Base-by-base conservation (phyloP, 2,888 invertebrate genomes). In the Neuroscelio doddi region DNA sequence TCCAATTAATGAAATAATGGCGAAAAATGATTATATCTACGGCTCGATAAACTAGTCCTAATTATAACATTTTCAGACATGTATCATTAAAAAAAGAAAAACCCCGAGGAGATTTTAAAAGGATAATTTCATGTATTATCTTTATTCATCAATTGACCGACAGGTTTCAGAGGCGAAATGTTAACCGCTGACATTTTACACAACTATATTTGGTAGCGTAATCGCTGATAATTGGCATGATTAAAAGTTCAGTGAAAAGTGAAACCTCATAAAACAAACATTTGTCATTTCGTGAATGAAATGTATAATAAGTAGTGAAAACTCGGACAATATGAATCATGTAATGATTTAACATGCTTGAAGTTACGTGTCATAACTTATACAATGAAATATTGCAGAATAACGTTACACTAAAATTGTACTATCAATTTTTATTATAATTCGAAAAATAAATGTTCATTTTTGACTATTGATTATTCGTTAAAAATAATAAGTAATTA, bases 161-260 rank as follows among this genome's bases (percentile, higher is more conserved):
- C 50, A 36, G 46, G 49, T 59, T 65, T 55, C 42, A 52, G 41
- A 26, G 29, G 32, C 29, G 49, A 59, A 65, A 65, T 65, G 64
- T 56, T 65, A 59, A 65, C 64, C 51, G 42, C 64, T 65, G 64
- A 65, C 64, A 59, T 65, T 65, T 65, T 17, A 8, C 55, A 30
- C 42, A 16, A 29, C 24, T 52, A 56, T 52, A 47, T 65, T 65
- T 36, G n/a, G 59, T 45, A 64, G 53, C 38, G 55, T n/a, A 64
- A 57, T 64, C 55, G 55, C 41, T 36, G 45, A 59, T 64, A 59
- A 55, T 59, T 64, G 55, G 30, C 59, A 42, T 39, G 56, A 56
- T 56, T 42, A 61, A 61, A 65, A 61, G 53, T 53, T 59, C 59
- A 59, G 32, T 46, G 41, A 55, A 59, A 55, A 64, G 57, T 55